Conservation (phyloP, 30 jellyfish, hydroid and myxozoan species). For the Aurelia aurita complex sp. Pacific region DNA sequence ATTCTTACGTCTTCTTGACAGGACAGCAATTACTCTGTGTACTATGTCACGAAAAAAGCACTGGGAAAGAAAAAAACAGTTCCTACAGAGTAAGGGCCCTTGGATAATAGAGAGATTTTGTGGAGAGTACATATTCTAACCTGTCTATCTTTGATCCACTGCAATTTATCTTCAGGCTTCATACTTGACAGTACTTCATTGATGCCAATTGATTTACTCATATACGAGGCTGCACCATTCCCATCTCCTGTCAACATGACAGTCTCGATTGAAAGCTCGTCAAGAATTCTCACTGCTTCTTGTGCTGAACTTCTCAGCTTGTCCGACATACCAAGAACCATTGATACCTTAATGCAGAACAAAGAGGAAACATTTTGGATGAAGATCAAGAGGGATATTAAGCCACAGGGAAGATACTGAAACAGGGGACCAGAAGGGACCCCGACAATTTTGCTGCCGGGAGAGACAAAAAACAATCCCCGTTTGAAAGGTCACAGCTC, state of each 20-base stretch:
- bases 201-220: slow-evolving; percentile 46
- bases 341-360: slow-evolving; percentile 6
- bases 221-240: slow-evolving; percentile 56
- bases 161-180: slow-evolving; percentile 72
- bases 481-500: too few relatives aligned
- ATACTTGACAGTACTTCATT: slow-evolving; percentile 14
- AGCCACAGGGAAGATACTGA: too few relatives aligned
- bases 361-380: neutral
- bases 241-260: slow-evolving; percentile 76
- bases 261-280: slow-evolving; percentile 6
- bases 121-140: neutral
- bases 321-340: slow-evolving; percentile 66
- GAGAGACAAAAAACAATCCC: too few relatives aligned
- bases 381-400: too few relatives aligned
- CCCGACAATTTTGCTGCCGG: too few relatives aligned
- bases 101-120: too few relatives aligned
- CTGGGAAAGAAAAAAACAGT: too few relatives aligned
- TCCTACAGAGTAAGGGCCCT: too few relatives aligned
- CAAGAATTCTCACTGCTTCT: slow-evolving; percentile 34
- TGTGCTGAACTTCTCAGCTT: slow-evolving; percentile 52
- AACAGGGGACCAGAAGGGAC: too few relatives aligned
- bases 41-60: too few relatives aligned
- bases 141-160: slow-evolving; percentile 41
- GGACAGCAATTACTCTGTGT: too few relatives aligned
- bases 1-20: too few relatives aligned